A percentile compares a stretch with the other conserved stretches of the same genome.
Conservation (phyloP, 2,888 invertebrate species). For the Eupithecia inturbata region DNA sequence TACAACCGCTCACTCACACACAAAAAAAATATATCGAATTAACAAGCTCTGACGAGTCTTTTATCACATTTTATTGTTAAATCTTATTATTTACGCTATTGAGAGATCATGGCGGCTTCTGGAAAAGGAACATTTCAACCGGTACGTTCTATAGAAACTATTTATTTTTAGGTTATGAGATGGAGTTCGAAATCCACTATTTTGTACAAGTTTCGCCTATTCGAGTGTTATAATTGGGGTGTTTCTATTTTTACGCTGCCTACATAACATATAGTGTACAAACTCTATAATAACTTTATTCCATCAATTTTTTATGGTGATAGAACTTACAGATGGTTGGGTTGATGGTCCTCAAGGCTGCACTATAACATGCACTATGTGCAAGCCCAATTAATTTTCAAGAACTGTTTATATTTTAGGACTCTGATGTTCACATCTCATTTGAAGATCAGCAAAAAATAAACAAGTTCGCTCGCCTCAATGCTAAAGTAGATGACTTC, state of each 20-base stretch:
- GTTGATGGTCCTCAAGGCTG: neutral
- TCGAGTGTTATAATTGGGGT: neutral
- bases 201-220: neutral
- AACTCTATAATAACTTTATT: neutral
- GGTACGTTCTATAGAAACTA: constrained; percentile 51
- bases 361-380: neutral
- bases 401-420: constrained; percentile 73
- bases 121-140: constrained; percentile 89
- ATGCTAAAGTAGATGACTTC: constrained; percentile 95
- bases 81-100: neutral
- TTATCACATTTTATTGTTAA: neutral
- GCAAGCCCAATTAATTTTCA: neutral
- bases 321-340: neutral
- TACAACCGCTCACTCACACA: neutral
- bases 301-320: neutral
- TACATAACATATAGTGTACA: neutral
- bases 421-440: constrained; percentile 96
- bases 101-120: constrained; percentile 65
- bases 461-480: constrained; percentile 96
- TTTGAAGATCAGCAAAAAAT: constrained; percentile 99
- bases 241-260: neutral
- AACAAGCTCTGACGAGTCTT: neutral
- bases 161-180: constrained; percentile 27
- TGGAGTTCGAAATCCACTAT: neutral
- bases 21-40: neutral